phyloP scores from a whole-genome alignment of 2,113 vertebrate genomes.

The Melierax canorus region DNA sequence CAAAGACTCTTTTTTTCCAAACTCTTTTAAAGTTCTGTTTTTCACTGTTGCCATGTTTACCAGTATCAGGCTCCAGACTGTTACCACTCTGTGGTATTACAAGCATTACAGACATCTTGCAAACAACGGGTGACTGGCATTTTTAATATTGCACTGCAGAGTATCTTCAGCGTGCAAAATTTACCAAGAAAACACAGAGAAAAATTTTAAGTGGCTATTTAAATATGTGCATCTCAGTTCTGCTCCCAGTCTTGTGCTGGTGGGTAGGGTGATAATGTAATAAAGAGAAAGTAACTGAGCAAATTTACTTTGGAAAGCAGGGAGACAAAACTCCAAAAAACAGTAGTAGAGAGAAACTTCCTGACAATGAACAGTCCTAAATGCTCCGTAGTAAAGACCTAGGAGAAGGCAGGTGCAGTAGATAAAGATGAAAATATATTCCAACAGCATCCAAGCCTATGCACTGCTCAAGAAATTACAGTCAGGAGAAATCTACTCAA shows the following conservation, averaged over 20 bases:
- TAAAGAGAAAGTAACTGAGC: not conserved
- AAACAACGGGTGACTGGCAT: fast-evolving
- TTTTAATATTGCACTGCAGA: not conserved
- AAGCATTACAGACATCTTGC: not conserved
- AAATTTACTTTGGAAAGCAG: not conserved
- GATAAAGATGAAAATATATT: not conserved
- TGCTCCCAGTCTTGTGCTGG: not conserved
- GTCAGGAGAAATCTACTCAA: not conserved
- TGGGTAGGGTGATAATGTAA: not conserved
- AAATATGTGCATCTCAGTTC: not conserved
- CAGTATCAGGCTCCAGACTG: not conserved
- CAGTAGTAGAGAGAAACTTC: not conserved
- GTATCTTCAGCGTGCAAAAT: not conserved
- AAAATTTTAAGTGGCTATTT: not conserved
- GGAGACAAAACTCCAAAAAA: not conserved
- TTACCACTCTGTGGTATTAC: not conserved
- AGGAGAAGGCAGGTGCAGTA: not conserved
- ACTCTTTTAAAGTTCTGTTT: not conserved
- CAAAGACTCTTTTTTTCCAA: not conserved
- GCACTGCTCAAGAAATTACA: not conserved
- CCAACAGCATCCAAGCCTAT: not conserved
- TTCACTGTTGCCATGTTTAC: not conserved
- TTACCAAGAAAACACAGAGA: not conserved
- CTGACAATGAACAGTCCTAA: not conserved
- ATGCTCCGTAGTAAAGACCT: not conserved